Evolutionary conservation across 2,797 vertebrate species (phyloP), one percentile per base, ranked within the genome.

Genomic region (Hemitrygon akajei): DNA sequence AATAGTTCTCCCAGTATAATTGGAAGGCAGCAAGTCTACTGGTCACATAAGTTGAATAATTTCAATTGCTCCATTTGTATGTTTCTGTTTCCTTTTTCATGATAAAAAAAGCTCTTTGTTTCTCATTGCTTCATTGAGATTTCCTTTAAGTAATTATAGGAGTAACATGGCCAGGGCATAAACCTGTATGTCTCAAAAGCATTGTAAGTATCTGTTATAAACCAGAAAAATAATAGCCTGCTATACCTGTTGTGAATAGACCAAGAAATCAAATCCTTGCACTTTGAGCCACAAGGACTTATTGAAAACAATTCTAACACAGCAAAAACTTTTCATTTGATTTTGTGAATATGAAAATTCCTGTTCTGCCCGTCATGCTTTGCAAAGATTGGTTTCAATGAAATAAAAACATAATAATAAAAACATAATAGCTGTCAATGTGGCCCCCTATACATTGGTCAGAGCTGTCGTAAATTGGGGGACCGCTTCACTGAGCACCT

Each of bases 211-310:
- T 93, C 37, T 75, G 91, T 93, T 73, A 76, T 47, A 56, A 56
- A 75, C 76, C 91, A 75, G 91, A 75, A 76, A 93, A 93, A 58
- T 56, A 76, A 93, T 56, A 93, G 91, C 71, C 16, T 25, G 4
- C 69, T 75, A 71, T 34, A 93, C 71, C 71, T 93, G 71, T 93
- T 93, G 91, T 58, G 91, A 93, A 93, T 76, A 75, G 91, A 75
- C 71, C 6, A 40, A 47, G 71, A 93, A 76, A 76, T 56, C 66
- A 93, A 93, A 93, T 89, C 86, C 60, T 89, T 89, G 63, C 86
- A 69, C n/a, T 76, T 25, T 93, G 71, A 93, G 37, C 91, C 71
- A 37, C 71, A 93, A 71, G 91, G 91, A 71, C 73, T 93, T 93
- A 58, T 93, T 58, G 91, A 76, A 93, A 89, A n/a, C 86, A 89